These are phyloP conservation scores for Corythoichthys intestinalis DNA, from an alignment of 2,113 vertebrate species.

Conservation along the genomic window DNA sequence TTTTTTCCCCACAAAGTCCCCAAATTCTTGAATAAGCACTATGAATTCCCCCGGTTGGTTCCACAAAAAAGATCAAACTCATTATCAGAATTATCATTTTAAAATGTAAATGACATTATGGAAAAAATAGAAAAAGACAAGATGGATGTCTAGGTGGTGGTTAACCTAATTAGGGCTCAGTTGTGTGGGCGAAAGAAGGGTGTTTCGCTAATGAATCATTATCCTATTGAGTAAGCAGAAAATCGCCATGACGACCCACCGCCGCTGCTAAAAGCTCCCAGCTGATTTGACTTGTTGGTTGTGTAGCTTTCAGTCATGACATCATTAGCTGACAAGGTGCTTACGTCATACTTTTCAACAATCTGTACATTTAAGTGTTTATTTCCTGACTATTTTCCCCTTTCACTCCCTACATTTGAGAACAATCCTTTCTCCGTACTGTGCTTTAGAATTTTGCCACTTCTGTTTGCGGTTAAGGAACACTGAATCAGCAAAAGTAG, in stretches of 20 bases:
- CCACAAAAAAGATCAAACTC: too few species aligned
- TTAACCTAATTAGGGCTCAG: slow-evolving; percentile 1
- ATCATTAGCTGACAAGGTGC: too few species aligned
- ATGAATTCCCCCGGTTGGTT: too few species aligned
- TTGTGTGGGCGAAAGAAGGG: not conserved
- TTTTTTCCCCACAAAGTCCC: too few species aligned
- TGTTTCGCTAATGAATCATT: not conserved
- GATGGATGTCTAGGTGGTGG: not conserved
- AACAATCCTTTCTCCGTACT: not conserved
- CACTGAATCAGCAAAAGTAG: not conserved
- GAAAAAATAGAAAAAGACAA: too few species aligned
- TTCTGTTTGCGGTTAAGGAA: not conserved
- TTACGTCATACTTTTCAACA: too few species aligned
- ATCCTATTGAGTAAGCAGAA: not conserved
- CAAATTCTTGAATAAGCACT: too few species aligned
- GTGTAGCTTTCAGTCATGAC: not conserved
- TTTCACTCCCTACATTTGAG: not conserved
- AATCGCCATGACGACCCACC: not conserved
- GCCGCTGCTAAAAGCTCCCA: not conserved
- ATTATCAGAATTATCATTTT: too few species aligned
- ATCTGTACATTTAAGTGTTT: too few species aligned
- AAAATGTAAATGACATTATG: too few species aligned
- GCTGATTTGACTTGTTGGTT: not conserved
- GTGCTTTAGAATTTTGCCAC: not conserved
- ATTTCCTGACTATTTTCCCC: not conserved